Conservation (phyloP, 2,888 invertebrate genomes). For the Andrena fulva region DNA sequence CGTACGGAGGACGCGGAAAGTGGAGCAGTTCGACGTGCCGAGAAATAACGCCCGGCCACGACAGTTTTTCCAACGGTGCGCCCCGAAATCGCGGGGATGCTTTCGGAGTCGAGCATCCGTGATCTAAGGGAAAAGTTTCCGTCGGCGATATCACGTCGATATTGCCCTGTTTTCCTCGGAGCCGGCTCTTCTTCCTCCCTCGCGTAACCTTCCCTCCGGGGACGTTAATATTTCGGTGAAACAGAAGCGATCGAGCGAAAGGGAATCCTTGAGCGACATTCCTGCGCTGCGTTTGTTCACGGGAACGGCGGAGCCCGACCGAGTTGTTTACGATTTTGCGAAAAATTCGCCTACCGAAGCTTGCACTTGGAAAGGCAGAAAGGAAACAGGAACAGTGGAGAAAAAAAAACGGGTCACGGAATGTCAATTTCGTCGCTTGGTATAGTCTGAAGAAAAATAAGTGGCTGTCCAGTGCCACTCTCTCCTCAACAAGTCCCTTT, state of each 20-base stretch:
- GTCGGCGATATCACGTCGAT: slow-evolving; percentile 23
- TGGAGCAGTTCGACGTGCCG: neutral
- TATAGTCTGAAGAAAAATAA: no score
- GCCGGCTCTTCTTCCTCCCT: neutral
- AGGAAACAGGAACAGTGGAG: no score
- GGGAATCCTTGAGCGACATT: neutral
- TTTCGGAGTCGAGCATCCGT: slow-evolving; percentile 29
- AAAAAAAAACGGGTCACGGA: no score
- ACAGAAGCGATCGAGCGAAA: slow-evolving; percentile 25
- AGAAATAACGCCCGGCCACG: slow-evolving; percentile 1
- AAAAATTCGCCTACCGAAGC: neutral
- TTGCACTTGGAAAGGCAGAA: neutral
- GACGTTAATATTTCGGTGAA: slow-evolving; percentile 7
- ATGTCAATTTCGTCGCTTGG: no score
- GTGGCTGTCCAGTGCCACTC: no score
- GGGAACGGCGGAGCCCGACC: neutral
- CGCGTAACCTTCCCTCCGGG: slow-evolving; percentile 1
- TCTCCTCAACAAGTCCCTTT: no score
- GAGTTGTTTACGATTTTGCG: neutral
- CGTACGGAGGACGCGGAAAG: neutral
- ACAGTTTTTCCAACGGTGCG: neutral
- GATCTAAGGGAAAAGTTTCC: slow-evolving; percentile 44
- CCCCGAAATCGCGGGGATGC: slow-evolving; percentile 8
- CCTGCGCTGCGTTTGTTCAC: neutral
- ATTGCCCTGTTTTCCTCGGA: slow-evolving; percentile 26